Percentiles rank a stretch among this genome's conserved stretches.
phyloP scores from a whole-genome alignment of 2,797 vertebrate genomes.

The Huso huso region DNA sequence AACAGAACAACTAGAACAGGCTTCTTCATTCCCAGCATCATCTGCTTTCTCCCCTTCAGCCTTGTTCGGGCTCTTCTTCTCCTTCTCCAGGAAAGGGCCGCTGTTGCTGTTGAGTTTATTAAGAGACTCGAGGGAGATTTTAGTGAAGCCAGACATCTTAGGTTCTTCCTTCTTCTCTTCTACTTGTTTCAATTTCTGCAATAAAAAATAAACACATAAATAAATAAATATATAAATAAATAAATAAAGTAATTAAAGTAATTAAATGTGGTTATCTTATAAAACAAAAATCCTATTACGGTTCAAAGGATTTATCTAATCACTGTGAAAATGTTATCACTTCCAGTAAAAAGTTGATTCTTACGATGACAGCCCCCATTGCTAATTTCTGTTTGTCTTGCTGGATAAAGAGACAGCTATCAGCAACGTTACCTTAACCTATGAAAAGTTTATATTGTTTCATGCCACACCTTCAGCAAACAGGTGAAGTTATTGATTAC shows the following conservation, averaged over 20 bases:
- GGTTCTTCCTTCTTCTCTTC: slow-evolving; percentile 54
- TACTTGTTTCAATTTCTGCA: slow-evolving; percentile 65
- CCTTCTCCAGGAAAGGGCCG: slow-evolving; percentile 50
- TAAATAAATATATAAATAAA: background rate
- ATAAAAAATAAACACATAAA: slow-evolving; percentile 24
- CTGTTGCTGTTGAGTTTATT: slow-evolving; percentile 67
- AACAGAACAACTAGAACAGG: slow-evolving; percentile 46
- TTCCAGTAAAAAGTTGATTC: too few relatives aligned
- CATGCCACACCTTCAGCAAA: too few relatives aligned
- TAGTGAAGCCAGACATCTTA: slow-evolving; percentile 47
- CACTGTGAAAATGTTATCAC: too few relatives aligned
- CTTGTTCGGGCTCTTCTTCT: slow-evolving; percentile 37
- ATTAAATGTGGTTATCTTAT: too few relatives aligned
- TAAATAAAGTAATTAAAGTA: background rate
- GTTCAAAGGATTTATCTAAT: too few relatives aligned
- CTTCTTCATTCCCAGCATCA: slow-evolving; percentile 44
- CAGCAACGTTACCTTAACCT: too few relatives aligned
- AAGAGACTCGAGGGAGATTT: slow-evolving; percentile 72
- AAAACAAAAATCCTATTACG: too few relatives aligned
- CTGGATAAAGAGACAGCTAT: too few relatives aligned
- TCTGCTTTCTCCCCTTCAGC: slow-evolving; percentile 47
- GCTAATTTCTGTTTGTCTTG: too few relatives aligned
- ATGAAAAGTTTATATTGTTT: too few relatives aligned
- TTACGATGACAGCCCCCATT: too few relatives aligned
- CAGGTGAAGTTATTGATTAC: too few relatives aligned